phyloP scores from a whole-genome alignment of 2,888 invertebrate genomes.

The Xylocampa areola region DNA sequence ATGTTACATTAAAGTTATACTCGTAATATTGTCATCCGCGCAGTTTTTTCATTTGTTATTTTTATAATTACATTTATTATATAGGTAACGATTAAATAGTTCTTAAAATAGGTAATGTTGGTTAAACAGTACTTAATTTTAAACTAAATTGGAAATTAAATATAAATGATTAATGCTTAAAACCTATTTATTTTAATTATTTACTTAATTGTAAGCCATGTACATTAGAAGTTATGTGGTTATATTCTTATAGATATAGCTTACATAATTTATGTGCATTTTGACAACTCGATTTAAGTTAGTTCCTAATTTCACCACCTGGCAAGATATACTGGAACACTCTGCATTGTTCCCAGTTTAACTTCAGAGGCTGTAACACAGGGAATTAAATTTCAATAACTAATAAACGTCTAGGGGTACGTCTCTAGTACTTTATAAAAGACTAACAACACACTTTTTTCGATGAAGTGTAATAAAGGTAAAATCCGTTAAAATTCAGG shows the following conservation, averaged over 20 bases:
- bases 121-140: slow-evolving; percentile 44
- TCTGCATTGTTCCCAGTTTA: too few species aligned
- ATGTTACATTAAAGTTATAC: slow-evolving; percentile 57
- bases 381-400: too few species aligned
- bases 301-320: too few species aligned
- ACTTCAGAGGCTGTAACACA: too few species aligned
- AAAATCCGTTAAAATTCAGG: neutral
- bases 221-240: too few species aligned
- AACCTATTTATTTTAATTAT: slow-evolving; percentile 19
- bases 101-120: slow-evolving; percentile 43
- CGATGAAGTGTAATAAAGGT: neutral
- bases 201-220: slow-evolving; percentile 62
- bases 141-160: slow-evolving; percentile 39
- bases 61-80: slow-evolving; percentile 52
- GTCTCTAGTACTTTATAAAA: too few species aligned
- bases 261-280: too few species aligned
- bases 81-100: slow-evolving; percentile 49
- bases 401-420: too few species aligned
- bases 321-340: too few species aligned
- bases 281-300: too few species aligned
- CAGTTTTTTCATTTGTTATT: slow-evolving; percentile 66
- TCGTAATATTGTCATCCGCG: slow-evolving; percentile 78
- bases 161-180: slow-evolving; percentile 39
- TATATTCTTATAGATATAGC: too few species aligned
- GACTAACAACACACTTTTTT: neutral